phyloP scores from a whole-genome alignment of 2,888 invertebrate genomes.

The Phalera bucephala region DNA sequence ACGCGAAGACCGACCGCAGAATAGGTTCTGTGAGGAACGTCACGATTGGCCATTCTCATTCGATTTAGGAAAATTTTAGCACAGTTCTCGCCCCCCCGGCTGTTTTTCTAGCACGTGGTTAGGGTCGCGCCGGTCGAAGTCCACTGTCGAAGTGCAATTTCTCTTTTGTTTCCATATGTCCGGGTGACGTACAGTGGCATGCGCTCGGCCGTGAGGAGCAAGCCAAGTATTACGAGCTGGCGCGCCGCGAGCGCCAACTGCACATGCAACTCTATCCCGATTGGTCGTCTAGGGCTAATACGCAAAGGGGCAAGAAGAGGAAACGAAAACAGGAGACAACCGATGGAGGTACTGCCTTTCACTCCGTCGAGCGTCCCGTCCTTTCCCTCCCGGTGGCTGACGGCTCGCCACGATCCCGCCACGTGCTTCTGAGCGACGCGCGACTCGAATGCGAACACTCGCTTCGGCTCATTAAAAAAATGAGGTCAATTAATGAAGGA shows the following conservation, averaged over 20 bases:
- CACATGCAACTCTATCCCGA: conserved; percentile 99
- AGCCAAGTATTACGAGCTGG: conserved; percentile 99
- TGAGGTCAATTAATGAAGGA: conserved; percentile 77
- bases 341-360: conserved; percentile 95
- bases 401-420: conserved; percentile 37
- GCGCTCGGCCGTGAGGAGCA: conserved; percentile 99
- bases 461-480: conserved; percentile 65
- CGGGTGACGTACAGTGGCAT: conserved; percentile 94
- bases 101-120: conserved; percentile 88
- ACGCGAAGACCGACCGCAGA: conserved; percentile 79
- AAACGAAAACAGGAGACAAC: conserved; percentile 99
- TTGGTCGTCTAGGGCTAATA: conserved; percentile 99
- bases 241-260: conserved; percentile 98
- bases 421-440: conserved; percentile 50
- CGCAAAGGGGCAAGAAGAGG: conserved; percentile 99
- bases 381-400: conserved; percentile 12
- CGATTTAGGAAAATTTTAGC: conserved; percentile 71
- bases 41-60: conserved; percentile 81
- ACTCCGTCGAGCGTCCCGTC: conserved; percentile 53
- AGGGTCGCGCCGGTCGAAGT: conserved; percentile 67
- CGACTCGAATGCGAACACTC: conserved; percentile 51
- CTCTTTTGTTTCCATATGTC: conserved; percentile 81
- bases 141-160: conserved; percentile 77
- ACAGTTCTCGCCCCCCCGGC: conserved; percentile 73
- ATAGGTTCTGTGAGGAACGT: conserved; percentile 82